phyloP scores from a whole-genome alignment of 2,888 invertebrate species.

The Actias luna region DNA sequence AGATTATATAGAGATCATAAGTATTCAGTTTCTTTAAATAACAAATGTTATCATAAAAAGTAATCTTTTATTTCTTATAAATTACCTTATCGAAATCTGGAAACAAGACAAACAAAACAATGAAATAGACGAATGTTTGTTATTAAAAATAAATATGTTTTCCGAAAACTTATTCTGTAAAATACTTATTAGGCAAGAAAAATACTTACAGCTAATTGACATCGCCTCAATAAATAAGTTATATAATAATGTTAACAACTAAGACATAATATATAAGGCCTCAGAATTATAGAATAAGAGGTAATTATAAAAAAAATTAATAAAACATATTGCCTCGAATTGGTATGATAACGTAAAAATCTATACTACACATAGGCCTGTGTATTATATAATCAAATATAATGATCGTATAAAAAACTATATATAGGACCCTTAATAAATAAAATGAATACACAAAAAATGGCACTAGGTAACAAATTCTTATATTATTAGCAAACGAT shows the following conservation, averaged over 20 bases:
- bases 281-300: not conserved
- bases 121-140: not conserved
- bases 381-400: too few relatives aligned
- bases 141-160: not conserved
- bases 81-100: not conserved
- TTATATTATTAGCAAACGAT: not conserved
- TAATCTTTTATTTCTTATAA: not conserved
- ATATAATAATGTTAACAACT: not conserved
- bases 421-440: not conserved
- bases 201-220: not conserved
- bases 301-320: not conserved
- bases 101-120: not conserved
- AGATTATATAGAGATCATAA: constrained; percentile 58
- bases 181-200: not conserved
- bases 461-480: constrained; percentile 1
- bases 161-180: not conserved
- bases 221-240: not conserved
- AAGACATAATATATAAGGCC: not conserved
- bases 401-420: not conserved
- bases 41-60: too few relatives aligned
- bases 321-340: not conserved
- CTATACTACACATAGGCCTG: not conserved
- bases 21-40: too few relatives aligned
- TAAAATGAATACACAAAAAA: not conserved
- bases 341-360: not conserved